Evolutionary conservation across 2,888 invertebrate genomes (phyloP), one percentile per base, ranked within the genome.

Genomic region (Conistra vaccinii): DNA sequence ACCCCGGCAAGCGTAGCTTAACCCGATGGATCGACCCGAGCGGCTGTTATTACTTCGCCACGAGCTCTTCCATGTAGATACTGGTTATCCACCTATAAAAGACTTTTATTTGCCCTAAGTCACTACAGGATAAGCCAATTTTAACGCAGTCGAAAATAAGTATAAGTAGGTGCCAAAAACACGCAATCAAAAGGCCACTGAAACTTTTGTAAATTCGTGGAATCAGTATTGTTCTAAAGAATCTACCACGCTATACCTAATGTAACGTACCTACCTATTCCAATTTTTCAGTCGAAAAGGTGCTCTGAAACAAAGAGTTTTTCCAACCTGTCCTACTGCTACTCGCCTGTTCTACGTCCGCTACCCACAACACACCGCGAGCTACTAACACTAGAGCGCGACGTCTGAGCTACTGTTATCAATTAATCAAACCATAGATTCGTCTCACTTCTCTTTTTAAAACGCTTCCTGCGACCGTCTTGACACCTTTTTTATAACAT

Each of bases 351-450:
- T 17, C 7, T 10, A 51, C 65, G 78, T 14, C 29, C n/a, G 12
- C 66, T 57, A 79, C 84, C 81, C 78, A 86, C 78, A 81, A 76
- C 80, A 78, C 76, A 86, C 84, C 75, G 82, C 42, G 86, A 88
- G 87, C 85, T 87, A 85, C 87, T 81, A 88, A 89, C 79, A 72
- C 68, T 76, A 71, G 78, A 78, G 73, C 80, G 72, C 81, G 86
- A 83, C 89, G 88, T 87, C 85, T 89, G 90, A 90, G 89, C 90
- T 89, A 90, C 89, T 92, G 92, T 92, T 93, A 94, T 92, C 94
- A 94, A 95, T 95, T 94, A 94, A 95, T 95, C 94, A 94, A 89
- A 85, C 80, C 82, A 83, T 81, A 85, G 85, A 87, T 89, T 87
- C 81, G 89, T 87, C 88, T 90, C 89, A 89, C 92, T 92, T 89